phyloP scores from a whole-genome alignment of 1,140 invertebrate genomes.

The Ylistrum balloti region DNA sequence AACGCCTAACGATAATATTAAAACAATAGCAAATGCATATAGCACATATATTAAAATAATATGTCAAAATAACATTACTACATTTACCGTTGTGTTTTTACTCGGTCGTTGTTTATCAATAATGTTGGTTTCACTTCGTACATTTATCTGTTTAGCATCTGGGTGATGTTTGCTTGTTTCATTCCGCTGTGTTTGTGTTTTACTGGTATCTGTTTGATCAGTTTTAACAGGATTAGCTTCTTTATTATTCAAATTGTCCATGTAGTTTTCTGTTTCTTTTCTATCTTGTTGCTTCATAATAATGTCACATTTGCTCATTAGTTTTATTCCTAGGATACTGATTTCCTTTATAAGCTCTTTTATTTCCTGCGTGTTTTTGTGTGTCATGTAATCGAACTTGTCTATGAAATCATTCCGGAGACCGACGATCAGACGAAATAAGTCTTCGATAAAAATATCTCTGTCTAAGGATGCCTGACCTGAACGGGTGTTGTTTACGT shows the following conservation, averaged over 20 bases:
- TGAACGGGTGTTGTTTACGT: neutral
- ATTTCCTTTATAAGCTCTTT: neutral
- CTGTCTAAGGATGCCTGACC: neutral
- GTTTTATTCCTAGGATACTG: neutral
- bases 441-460: conserved; percentile 17
- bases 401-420: neutral
- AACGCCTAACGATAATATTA: too few species aligned
- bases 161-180: neutral
- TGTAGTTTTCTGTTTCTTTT: too few species aligned
- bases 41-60: too few species aligned
- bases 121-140: too few species aligned
- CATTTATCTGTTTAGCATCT: neutral
- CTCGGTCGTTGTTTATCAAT: too few species aligned
- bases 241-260: too few species aligned
- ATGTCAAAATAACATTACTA: too few species aligned
- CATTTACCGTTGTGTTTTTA: too few species aligned
- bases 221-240: too few species aligned
- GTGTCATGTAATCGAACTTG: neutral
- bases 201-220: neutral
- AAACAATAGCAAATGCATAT: too few species aligned
- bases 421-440: neutral
- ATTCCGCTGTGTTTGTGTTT: neutral
- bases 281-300: neutral
- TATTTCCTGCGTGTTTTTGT: neutral
- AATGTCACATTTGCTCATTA: neutral